Evolutionary conservation across 37 sponge, comb jelly and placozoan species (phyloP).

Genomic region (Oopsacas minuta): DNA sequence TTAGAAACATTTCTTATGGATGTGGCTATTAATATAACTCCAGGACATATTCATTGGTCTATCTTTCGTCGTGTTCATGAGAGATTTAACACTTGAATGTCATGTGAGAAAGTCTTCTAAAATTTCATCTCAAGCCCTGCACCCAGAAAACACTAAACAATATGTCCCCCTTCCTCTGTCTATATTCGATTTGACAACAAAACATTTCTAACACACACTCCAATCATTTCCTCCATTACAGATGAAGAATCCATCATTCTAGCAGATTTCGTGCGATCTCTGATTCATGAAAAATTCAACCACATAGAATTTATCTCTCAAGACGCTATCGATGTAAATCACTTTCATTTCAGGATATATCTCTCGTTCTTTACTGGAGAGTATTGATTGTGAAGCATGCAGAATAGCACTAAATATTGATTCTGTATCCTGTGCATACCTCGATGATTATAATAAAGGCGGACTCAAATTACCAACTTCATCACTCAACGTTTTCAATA

Average conservation of each 20-base stretch:
- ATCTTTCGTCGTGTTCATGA: background rate
- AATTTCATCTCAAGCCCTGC: slow-evolving; percentile 10
- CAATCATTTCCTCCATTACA: slow-evolving; percentile 9
- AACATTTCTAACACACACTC: slow-evolving; percentile 17
- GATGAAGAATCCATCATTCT: background rate
- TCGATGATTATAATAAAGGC: slow-evolving; percentile 13
- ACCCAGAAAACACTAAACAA: background rate
- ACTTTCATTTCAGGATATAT: slow-evolving; percentile 16
- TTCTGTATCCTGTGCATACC: background rate
- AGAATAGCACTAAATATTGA: background rate
- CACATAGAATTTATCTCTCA: slow-evolving; percentile 19
- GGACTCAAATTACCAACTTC: background rate
- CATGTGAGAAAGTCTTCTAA: slow-evolving; percentile 14
- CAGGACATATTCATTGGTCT: background rate
- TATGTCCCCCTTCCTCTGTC: slow-evolving; percentile 16
- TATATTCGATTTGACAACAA: slow-evolving; percentile 18
- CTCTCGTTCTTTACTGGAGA: slow-evolving; percentile 14
- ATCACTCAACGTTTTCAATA: background rate
- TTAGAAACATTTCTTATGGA: background rate
- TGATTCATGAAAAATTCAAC: background rate
- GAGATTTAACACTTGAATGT: slow-evolving; percentile 16
- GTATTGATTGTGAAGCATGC: slow-evolving; percentile 9
- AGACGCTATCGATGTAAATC: slow-evolving; percentile 17
- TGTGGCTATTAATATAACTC: background rate
- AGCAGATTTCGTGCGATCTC: background rate